A percentile compares a stretch with the other conserved stretches of the same genome.
phyloP scores from a whole-genome alignment of 2,113 vertebrate species.

The Campylomormyrus numenius region DNA sequence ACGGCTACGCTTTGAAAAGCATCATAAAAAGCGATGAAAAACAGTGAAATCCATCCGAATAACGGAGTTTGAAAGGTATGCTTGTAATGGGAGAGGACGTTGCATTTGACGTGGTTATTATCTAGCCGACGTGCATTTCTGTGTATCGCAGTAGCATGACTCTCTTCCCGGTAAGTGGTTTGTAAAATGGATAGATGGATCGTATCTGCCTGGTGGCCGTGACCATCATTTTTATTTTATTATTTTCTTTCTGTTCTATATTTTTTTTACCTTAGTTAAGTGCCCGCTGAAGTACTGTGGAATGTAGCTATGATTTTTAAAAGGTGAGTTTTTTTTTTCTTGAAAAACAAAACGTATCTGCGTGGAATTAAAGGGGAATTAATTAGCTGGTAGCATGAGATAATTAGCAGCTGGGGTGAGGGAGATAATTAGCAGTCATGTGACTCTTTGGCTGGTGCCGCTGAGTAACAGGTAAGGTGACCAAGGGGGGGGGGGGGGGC shows the following conservation, averaged over 20 bases:
- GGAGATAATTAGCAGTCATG: neutral
- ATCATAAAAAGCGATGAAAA: neutral
- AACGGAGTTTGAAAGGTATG: neutral
- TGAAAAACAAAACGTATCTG: too few relatives aligned
- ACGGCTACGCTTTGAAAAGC: neutral
- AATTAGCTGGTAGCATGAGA: neutral
- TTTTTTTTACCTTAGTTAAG: neutral
- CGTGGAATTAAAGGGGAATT: neutral
- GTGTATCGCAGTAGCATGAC: neutral
- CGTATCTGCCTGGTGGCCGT: neutral
- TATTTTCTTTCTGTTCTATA: neutral
- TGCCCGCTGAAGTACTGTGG: neutral
- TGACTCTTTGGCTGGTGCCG: neutral
- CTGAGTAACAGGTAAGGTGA: neutral
- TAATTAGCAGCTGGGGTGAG: neutral
- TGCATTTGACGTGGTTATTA: neutral
- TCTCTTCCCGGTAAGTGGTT: neutral
- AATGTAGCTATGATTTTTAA: neutral
- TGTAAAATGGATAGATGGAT: neutral
- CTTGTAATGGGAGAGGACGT: neutral
- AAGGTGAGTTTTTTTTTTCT: neutral
- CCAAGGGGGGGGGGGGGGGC: too few relatives aligned
- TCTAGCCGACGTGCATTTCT: neutral
- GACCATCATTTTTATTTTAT: neutral
- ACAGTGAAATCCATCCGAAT: neutral